Percentiles rank a stretch among this genome's conserved stretches.
phyloP scores from a whole-genome alignment of 2,888 invertebrate genomes.

The Diogma glabrata region DNA sequence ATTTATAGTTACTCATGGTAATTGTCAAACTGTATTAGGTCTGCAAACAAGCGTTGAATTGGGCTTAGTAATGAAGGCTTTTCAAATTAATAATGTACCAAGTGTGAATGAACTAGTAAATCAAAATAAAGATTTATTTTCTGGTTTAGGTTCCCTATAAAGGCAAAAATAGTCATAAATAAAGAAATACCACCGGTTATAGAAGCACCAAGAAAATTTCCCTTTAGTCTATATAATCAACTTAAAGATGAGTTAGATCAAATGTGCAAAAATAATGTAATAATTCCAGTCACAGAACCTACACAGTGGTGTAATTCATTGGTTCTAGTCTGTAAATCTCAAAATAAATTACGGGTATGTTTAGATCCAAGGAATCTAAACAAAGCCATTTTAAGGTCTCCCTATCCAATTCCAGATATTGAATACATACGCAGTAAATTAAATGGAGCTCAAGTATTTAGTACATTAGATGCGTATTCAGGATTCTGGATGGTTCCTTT shows the following conservation, averaged over 20 bases:
- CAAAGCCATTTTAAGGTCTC: background rate
- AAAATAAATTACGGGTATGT: too few relatives aligned
- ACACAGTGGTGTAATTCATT: background rate
- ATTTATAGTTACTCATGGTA: too few relatives aligned
- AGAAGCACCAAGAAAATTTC: background rate
- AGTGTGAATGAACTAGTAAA: too few relatives aligned
- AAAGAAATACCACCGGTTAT: background rate
- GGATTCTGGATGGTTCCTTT: constrained; percentile 21
- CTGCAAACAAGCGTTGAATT: background rate
- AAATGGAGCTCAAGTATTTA: constrained; percentile 12
- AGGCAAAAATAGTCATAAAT: background rate
- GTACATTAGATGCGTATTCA: constrained; percentile 16
- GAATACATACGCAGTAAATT: too few relatives aligned
- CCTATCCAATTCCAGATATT: background rate
- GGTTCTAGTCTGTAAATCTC: too few relatives aligned
- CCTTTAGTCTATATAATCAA: too few relatives aligned
- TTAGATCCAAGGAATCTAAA: background rate
- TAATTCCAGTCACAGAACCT: background rate
- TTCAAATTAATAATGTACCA: too few relatives aligned
- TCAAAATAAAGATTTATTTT: too few relatives aligned
- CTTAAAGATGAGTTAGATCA: too few relatives aligned
- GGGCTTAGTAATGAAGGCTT: background rate
- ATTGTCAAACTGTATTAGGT: background rate
- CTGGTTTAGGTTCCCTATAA: background rate
- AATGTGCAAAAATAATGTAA: too few relatives aligned